A percentile compares a stretch with the other conserved stretches of the same genome.
Evolutionary conservation across 53 echinoderm and acorn worm species (phyloP).

Genomic region (Henricia sp.): DNA sequence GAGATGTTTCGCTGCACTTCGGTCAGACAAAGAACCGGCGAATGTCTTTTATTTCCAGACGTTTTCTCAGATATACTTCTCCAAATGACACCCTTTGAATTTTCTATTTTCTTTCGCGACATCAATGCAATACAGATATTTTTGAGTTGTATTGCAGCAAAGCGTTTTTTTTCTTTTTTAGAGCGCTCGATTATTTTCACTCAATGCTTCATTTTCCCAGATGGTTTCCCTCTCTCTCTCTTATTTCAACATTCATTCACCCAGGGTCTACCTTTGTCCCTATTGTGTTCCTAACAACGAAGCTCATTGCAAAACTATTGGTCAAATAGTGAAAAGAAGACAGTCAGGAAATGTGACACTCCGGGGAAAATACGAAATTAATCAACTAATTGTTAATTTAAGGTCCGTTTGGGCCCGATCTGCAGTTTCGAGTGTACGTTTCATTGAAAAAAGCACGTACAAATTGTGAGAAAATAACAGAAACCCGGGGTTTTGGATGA

Average conservation of each 20-base stretch:
- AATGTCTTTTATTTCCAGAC: background rate
- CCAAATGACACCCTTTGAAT: too few species aligned
- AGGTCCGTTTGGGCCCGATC: background rate
- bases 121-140: too few species aligned
- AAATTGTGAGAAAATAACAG: background rate
- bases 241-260: slow-evolving; percentile 3
- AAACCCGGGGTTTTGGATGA: background rate
- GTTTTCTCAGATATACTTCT: too few species aligned
- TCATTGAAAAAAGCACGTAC: slow-evolving; percentile 52
- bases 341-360: slow-evolving; percentile 33
- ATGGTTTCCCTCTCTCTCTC: background rate
- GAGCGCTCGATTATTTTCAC: too few species aligned
- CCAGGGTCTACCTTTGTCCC: background rate
- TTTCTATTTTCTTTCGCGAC: too few species aligned
- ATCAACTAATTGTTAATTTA: slow-evolving; percentile 54
- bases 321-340: slow-evolving; percentile 4
- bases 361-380: slow-evolving; percentile 39
- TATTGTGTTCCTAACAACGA: background rate
- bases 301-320: slow-evolving; percentile 2
- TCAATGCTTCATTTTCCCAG: too few species aligned
- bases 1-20: background rate
- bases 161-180: too few species aligned
- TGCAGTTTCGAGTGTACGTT: background rate
- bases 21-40: background rate
- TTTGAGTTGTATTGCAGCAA: too few species aligned